Base-by-base conservation (phyloP, 2,888 invertebrate species). In the Chymomyza amoena region DNA sequence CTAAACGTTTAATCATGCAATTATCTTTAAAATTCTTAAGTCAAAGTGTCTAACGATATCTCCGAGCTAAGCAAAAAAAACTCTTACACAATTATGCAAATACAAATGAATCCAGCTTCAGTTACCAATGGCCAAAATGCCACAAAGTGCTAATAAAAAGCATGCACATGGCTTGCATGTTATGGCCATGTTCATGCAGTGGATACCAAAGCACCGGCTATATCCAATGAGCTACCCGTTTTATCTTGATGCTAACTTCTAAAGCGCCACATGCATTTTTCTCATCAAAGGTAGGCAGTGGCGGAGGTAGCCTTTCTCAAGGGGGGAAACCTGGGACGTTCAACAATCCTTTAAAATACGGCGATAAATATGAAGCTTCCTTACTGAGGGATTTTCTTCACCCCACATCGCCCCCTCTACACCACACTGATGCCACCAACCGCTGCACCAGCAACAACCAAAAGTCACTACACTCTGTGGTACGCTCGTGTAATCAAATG, bases 161-260 rank as follows among this genome's bases (percentile, higher is more conserved):
- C 74, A 45, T 28, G 52, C 50, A 66, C 68, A 57, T 66, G 45
- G 18, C 60, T 75, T 64, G 50, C 59, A 51, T 54, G 16, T 54
- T 18, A 18, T 16, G 54, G 54, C 16, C 54, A 54, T 54, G 54
- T 20, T 18, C 16, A 10, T 54, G 32, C 2, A 32, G 54, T 18
- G 4, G 60, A 18, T 61, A 36, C 59, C 66, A 54, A 62, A 50
- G 52, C n/a, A 36, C 68, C 50, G 63, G 56, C 15, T 61, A 45
- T 32, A n/a, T n/a, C n/a, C 25, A 10, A 50, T 50, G 18, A 1
- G 57, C 57, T 15, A 15, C 15, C 20, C 20, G 25, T 32, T 16
- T 39, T 56, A 66, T 66, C 68, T 57, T 64, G 68, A 66, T 77
- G 73, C 57, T 51, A 78, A 72, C 84, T 88, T 81, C 88, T 88